phyloP scores from a whole-genome alignment of 2,113 vertebrate genomes.

The Axis porcinus region DNA sequence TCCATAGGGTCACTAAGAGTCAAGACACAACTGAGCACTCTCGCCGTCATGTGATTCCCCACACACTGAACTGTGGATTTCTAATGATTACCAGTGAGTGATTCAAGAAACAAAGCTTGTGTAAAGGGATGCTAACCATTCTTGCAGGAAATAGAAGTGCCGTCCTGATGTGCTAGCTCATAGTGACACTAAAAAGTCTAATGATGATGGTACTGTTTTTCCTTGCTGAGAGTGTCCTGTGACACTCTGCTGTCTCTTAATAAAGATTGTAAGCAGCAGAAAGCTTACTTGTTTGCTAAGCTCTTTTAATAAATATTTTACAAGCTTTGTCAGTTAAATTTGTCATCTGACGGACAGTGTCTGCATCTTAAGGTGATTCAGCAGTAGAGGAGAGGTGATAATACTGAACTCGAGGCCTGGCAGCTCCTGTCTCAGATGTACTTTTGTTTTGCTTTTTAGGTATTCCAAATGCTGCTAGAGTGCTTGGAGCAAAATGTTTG shows the following conservation, averaged over 20 bases:
- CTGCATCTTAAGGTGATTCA: conserved; percentile 13
- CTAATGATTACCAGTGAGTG: neutral
- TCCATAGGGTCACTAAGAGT: neutral
- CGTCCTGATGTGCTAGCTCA: neutral
- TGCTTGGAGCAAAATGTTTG: conserved; percentile 36
- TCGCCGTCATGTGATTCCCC: neutral
- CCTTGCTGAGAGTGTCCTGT: neutral
- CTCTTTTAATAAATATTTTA: conserved; percentile 55
- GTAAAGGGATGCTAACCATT: neutral
- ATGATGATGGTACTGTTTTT: neutral
- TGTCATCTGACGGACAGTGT: neutral
- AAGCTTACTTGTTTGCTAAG: conserved; percentile 16
- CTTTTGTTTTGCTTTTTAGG: conserved; percentile 53
- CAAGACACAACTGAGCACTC: neutral
- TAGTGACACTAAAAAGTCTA: neutral
- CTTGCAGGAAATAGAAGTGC: neutral
- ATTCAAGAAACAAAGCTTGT: neutral
- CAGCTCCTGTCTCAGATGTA: neutral
- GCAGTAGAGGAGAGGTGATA: neutral
- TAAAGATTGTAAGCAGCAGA: neutral
- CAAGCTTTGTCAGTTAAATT: conserved; percentile 42
- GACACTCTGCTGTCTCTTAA: neutral
- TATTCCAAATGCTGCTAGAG: conserved; percentile 39
- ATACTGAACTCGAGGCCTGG: neutral
- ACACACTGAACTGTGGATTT: neutral